These are phyloP conservation scores for Craniophora ligustri DNA, from an alignment of 2,888 invertebrate genomes.

Conservation along the genomic window DNA sequence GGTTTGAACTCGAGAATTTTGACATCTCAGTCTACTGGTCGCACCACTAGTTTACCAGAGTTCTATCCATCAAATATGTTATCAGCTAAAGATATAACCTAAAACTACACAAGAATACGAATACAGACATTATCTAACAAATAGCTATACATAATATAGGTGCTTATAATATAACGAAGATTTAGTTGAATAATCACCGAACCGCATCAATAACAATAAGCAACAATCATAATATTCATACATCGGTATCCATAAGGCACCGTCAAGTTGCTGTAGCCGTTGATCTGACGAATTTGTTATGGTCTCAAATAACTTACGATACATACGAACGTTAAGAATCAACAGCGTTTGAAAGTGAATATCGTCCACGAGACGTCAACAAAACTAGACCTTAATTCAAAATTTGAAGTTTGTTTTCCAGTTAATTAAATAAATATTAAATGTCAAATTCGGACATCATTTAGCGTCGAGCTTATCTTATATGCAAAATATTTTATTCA, in stretches of 20 bases:
- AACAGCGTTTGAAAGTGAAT: slow-evolving; percentile 11
- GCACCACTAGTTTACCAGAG: too few relatives aligned
- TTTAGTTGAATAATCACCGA: slow-evolving; percentile 38
- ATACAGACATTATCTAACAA: neutral
- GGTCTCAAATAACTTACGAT: slow-evolving; percentile 77
- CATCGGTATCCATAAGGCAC: slow-evolving; percentile 73
- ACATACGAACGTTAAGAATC: slow-evolving; percentile 61
- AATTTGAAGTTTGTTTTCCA: too few relatives aligned
- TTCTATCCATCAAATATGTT: too few relatives aligned
- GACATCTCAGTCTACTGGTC: too few relatives aligned
- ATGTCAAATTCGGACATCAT: too few relatives aligned
- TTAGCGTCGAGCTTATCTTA: too few relatives aligned
- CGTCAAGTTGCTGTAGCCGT: slow-evolving; percentile 76
- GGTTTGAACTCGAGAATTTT: too few relatives aligned
- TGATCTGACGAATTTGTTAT: slow-evolving; percentile 87
- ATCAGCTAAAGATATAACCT: too few relatives aligned
- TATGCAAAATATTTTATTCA: too few relatives aligned
- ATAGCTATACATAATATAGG: neutral
- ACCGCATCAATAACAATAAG: slow-evolving; percentile 69
- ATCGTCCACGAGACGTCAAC: too few relatives aligned
- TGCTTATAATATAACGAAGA: neutral
- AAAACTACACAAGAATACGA: neutral
- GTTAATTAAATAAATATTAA: too few relatives aligned
- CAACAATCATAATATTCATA: slow-evolving; percentile 80
- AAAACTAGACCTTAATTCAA: too few relatives aligned